phyloP scores from a whole-genome alignment of 2,113 vertebrate species.

The Elephas maximus region DNA sequence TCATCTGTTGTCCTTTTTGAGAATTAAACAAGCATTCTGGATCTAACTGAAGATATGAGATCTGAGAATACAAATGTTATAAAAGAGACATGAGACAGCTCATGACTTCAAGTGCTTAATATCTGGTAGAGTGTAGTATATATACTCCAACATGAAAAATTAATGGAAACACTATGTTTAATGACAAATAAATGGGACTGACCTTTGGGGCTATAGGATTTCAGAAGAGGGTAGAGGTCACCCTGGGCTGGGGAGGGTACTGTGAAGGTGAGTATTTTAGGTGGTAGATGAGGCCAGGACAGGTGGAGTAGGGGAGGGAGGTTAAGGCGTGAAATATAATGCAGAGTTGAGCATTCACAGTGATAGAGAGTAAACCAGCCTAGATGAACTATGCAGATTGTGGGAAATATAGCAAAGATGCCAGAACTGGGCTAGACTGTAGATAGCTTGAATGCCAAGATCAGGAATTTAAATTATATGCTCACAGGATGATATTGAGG shows the following conservation, averaged over 20 bases:
- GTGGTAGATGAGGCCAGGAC: neutral
- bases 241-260: no score
- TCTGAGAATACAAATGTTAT: neutral
- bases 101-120: neutral
- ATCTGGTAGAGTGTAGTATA: neutral
- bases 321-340: neutral
- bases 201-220: neutral
- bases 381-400: neutral
- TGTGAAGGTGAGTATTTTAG: neutral
- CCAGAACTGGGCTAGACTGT: neutral
- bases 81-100: neutral
- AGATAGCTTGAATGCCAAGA: neutral
- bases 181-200: neutral
- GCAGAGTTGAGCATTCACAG: neutral
- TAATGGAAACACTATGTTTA: neutral
- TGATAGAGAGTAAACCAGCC: neutral
- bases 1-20: neutral
- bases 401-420: neutral
- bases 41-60: neutral
- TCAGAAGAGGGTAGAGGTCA: neutral
- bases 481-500: neutral
- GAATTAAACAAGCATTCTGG: neutral
- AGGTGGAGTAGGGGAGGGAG: neutral
- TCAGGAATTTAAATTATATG: neutral
- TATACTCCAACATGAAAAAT: neutral